A percentile compares a stretch with the other conserved stretches of the same genome.
Conservation (phyloP, 2,888 invertebrate genomes). For the Protophormia terraenovae region DNA sequence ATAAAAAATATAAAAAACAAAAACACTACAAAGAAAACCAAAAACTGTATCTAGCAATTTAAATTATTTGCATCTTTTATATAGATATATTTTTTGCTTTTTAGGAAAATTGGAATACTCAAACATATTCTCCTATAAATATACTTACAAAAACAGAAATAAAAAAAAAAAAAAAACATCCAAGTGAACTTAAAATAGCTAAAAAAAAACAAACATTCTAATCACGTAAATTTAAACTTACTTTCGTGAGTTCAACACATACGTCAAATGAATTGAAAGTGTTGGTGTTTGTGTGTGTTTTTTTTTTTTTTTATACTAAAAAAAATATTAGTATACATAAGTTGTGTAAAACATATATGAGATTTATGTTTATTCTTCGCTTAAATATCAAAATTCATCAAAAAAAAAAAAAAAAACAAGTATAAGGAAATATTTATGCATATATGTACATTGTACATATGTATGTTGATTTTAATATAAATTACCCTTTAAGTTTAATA, state of each 20-base stretch:
- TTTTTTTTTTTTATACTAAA: background rate
- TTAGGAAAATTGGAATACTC: constrained; percentile 20
- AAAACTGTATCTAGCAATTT: background rate
- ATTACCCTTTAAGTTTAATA: constrained; percentile 35
- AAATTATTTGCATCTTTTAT: background rate
- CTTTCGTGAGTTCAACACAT: constrained; percentile 39
- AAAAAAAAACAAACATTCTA: constrained; percentile 19
- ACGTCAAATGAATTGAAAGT: constrained; percentile 30
- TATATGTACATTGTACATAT: background rate
- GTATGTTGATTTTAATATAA: constrained; percentile 41
- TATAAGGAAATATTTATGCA: constrained; percentile 36
- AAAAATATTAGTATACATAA: no score
- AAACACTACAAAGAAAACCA: background rate
- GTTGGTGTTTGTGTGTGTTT: no score
- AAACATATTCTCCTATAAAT: background rate
- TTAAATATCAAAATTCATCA: constrained; percentile 44
- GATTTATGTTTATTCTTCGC: background rate
- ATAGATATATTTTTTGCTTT: background rate
- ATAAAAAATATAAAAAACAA: background rate
- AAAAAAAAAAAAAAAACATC: background rate
- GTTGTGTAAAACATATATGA: background rate
- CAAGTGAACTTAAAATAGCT: background rate
- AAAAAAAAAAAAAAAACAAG: constrained; percentile 11
- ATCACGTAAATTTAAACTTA: constrained; percentile 39
- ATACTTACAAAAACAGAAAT: background rate